Base-by-base conservation (phyloP, 2,888 invertebrate species). In the Chouioia cunea region DNA sequence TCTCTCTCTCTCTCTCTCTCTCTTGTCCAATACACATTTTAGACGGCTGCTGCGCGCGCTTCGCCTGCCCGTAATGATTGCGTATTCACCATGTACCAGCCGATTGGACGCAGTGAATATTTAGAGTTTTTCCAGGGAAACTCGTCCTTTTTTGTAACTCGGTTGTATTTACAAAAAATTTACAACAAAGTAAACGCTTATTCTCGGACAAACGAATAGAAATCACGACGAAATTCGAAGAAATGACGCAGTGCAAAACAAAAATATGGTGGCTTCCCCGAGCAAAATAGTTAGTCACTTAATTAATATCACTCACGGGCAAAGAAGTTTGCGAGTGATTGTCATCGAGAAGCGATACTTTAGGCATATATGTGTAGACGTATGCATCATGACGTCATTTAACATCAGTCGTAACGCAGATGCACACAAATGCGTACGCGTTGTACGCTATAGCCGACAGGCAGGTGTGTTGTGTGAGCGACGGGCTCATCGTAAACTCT, bases 271-370 rank as follows among this genome's bases (percentile, higher is more conserved):
- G n/a, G n/a, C n/a, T n/a, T n/a, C n/a, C n/a, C n/a, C n/a, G n/a
- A n/a, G n/a, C n/a, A n/a, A n/a, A n/a, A n/a, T n/a, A n/a, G n/a
- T n/a, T n/a, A n/a, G n/a, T n/a, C n/a, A n/a, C n/a, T n/a, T n/a
- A n/a, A n/a, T n/a, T n/a, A n/a, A n/a, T n/a, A n/a, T n/a, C n/a
- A n/a, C n/a, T n/a, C n/a, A n/a, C n/a, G n/a, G n/a, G n/a, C n/a
- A n/a, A n/a, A n/a, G n/a, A n/a, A n/a, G n/a, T n/a, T n/a, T n/a
- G n/a, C n/a, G n/a, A n/a, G n/a, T n/a, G 44, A 70, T 62, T 27
- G 53, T 65, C 64, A 70, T 70, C 53, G 48, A 59, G 18, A 70
- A 44, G n/a, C n/a, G n/a, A n/a, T n/a, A n/a, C n/a, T n/a, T n/a
- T n/a, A n/a, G n/a, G n/a, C n/a, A n/a, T n/a, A n/a, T n/a, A n/a